Conservation (phyloP, 64 coral and sea anemone species). For the Montipora capricornis region DNA sequence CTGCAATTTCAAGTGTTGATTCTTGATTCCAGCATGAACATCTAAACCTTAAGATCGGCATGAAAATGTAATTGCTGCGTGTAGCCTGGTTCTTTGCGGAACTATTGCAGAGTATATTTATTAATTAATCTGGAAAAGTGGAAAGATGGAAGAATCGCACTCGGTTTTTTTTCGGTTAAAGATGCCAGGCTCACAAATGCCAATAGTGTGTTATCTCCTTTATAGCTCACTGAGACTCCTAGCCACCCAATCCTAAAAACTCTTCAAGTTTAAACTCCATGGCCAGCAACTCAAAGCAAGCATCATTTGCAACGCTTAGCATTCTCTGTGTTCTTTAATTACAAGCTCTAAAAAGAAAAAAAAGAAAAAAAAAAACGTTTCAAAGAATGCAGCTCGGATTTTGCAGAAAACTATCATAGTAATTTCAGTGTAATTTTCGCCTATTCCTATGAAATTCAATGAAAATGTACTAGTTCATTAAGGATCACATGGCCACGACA, state of each 20-base stretch:
- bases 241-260: not conserved
- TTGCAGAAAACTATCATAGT: not conserved
- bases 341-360: not conserved
- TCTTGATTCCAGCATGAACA: too few relatives aligned
- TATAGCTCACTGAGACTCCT: not conserved
- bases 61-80: too few relatives aligned
- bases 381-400: not conserved
- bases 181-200: not conserved
- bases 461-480: not conserved
- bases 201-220: not conserved
- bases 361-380: not conserved
- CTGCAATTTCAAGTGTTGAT: too few relatives aligned
- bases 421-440: not conserved
- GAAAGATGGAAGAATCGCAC: too few relatives aligned
- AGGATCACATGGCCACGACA: constrained; percentile 5
- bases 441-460: constrained; percentile 10
- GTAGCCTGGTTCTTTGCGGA: too few relatives aligned
- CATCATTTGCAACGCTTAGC: not conserved
- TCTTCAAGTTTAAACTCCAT: not conserved
- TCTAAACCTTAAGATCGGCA: too few relatives aligned
- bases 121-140: too few relatives aligned
- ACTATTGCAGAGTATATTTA: too few relatives aligned
- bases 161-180: not conserved
- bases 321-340: not conserved
- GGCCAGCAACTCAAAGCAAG: not conserved